phyloP scores from a whole-genome alignment of 2,888 invertebrate genomes.

The Leptinotarsa tumamoca region DNA sequence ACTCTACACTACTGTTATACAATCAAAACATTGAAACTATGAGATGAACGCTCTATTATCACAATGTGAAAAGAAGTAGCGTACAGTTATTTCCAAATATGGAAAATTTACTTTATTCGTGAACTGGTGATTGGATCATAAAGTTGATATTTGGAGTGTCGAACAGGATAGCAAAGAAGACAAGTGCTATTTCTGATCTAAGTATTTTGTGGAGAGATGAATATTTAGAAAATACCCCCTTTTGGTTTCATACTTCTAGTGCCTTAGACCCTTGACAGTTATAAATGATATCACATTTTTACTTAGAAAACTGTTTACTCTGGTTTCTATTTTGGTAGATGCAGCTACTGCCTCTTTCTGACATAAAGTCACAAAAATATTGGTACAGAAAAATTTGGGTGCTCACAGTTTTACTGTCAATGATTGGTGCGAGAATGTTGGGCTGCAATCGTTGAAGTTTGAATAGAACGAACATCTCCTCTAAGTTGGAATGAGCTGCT shows the following conservation, averaged over 20 bases:
- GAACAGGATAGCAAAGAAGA: neutral
- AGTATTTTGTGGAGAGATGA: no score
- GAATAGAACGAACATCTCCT: slow-evolving; percentile 32
- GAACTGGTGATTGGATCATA: neutral
- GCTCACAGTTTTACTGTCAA: neutral
- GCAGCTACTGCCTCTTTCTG: no score
- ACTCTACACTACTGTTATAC: slow-evolving; percentile 45
- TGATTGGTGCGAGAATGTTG: neutral
- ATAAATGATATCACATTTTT: no score
- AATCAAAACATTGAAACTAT: slow-evolving; percentile 46
- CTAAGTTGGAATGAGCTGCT: slow-evolving; percentile 50
- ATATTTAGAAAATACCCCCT: no score
- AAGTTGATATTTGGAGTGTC: neutral
- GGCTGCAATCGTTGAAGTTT: no score
- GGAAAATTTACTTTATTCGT: no score
- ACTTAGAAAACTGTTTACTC: no score
- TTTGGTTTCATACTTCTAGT: no score
- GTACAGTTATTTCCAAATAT: neutral
- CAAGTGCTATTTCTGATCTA: neutral
- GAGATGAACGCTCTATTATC: slow-evolving; percentile 30
- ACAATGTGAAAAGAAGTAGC: slow-evolving; percentile 17
- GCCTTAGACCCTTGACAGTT: no score
- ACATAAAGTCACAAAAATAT: no score
- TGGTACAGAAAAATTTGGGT: neutral
- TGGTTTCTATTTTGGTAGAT: no score